Evolutionary conservation across 2,797 vertebrate species (phyloP).

Genomic region (Karalla daura): DNA sequence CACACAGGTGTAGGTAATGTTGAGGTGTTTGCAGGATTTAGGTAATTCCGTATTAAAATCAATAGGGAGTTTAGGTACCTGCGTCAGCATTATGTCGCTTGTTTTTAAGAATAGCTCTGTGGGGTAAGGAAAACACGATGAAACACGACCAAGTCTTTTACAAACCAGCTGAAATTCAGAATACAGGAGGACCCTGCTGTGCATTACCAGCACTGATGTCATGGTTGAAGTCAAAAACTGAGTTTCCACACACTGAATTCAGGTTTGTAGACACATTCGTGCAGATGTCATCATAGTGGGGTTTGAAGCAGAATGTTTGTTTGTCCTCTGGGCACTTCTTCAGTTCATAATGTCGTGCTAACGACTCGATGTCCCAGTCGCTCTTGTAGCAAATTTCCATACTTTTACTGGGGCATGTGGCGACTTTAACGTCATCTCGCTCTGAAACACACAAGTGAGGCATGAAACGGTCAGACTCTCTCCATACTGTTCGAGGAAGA

Average conservation of each 20-base stretch:
- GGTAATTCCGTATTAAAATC: background rate
- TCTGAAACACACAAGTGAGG: slow-evolving; percentile 41
- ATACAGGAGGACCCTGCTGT: background rate
- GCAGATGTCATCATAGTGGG: slow-evolving; percentile 20
- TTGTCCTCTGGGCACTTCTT: accelerated
- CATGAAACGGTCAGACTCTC: background rate
- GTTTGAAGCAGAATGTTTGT: slow-evolving; percentile 8
- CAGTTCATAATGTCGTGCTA: accelerated
- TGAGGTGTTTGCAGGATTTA: too few species aligned
- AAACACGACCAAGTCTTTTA: background rate
- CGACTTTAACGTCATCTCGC: accelerated
- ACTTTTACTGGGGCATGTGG: accelerated
- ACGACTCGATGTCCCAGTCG: slow-evolving; percentile 42
- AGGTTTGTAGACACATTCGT: background rate
- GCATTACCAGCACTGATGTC: slow-evolving; percentile 31
- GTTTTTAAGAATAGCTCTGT: slow-evolving; percentile 5
- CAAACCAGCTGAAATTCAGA: background rate
- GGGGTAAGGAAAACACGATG: background rate
- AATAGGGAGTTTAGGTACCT: background rate
- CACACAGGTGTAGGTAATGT: slow-evolving; percentile 7
- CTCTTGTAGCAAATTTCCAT: slow-evolving; percentile 33
- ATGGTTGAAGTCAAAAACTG: accelerated
- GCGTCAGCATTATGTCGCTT: accelerated
- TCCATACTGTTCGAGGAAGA: background rate
- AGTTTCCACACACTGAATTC: background rate